Evolutionary conservation across 23 tunicate genomes (phyloP).

Genomic region (Ciona savignyi): DNA sequence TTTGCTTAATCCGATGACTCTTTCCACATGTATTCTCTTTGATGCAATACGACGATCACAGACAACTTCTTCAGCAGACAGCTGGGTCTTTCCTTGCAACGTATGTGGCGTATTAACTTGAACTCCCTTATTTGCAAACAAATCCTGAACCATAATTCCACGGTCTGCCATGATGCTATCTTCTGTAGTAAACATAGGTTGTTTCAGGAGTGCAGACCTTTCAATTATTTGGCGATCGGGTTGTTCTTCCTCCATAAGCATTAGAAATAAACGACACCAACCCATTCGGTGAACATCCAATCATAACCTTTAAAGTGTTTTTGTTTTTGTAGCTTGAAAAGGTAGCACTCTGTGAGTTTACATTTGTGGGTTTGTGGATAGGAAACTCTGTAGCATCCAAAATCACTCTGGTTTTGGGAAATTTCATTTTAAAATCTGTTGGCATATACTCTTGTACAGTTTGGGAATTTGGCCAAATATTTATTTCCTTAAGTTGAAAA

Average conservation of each 20-base stretch:
- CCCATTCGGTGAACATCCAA: slow-evolving; percentile 3
- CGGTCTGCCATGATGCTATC: slow-evolving; percentile 2
- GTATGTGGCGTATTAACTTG: background rate
- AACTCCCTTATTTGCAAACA: background rate
- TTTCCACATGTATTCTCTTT: too few relatives aligned
- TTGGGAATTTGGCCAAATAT: background rate
- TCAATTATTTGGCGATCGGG: background rate
- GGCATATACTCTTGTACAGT: background rate
- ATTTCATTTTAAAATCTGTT: background rate
- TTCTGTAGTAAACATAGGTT: background rate
- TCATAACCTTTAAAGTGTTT: background rate
- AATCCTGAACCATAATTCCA: background rate
- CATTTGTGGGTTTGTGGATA: slow-evolving; percentile 2
- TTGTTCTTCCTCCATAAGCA: background rate
- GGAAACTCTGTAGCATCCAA: slow-evolving; percentile 1
- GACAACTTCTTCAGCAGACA: background rate
- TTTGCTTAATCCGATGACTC: too few relatives aligned
- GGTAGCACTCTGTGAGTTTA: background rate
- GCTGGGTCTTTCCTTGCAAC: background rate
- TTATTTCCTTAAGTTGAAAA: background rate
- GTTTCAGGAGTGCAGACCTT: background rate
- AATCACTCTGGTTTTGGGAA: background rate
- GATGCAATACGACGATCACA: background rate
- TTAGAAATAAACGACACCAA: background rate
- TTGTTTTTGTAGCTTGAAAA: background rate